A percentile compares a stretch with the other conserved stretches of the same genome.
These are phyloP conservation scores for Phenganax stokvisi DNA, from an alignment of 92 coral and sea anemone genomes.

Conservation along the genomic window DNA sequence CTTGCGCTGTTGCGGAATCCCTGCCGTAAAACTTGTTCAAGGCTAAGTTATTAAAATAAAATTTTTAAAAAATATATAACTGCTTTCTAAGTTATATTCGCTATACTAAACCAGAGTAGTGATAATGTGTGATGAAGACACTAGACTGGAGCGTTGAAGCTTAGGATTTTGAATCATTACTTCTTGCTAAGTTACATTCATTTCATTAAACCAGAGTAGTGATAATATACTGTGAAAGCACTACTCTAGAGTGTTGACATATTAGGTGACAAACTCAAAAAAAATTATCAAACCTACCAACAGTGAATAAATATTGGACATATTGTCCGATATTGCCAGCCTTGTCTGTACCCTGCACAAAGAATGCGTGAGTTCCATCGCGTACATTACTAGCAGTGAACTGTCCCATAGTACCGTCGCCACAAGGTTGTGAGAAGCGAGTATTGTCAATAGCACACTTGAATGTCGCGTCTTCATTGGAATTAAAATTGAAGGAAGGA, in stretches of 20 bases:
- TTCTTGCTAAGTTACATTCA: too few species aligned
- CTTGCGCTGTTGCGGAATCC: too few species aligned
- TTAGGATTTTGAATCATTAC: too few species aligned
- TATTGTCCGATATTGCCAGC: conserved; percentile 12
- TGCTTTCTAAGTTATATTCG: too few species aligned
- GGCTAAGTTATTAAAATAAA: too few species aligned
- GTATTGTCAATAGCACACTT: conserved; percentile 32
- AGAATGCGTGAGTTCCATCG: conserved; percentile 22
- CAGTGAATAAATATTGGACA: not conserved
- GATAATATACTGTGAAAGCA: too few species aligned
- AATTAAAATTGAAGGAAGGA: conserved; percentile 16
- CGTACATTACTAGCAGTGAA: conserved; percentile 17
- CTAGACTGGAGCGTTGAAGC: too few species aligned
- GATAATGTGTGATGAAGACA: too few species aligned
- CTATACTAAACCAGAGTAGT: too few species aligned
- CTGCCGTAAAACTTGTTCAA: too few species aligned
- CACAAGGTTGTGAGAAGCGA: conserved; percentile 9
- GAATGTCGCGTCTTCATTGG: conserved; percentile 24
- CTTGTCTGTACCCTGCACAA: conserved; percentile 24
- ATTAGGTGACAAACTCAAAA: not conserved
- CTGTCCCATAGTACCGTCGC: not conserved
- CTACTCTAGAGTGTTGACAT: not conserved
- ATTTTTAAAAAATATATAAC: too few species aligned
- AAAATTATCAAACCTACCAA: conserved; percentile 6
- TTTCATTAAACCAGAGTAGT: too few species aligned